Percentiles rank a stretch among this genome's conserved stretches.
Evolutionary conservation across 2,113 vertebrate species (phyloP).

Genomic region (Cygnus atratus): DNA sequence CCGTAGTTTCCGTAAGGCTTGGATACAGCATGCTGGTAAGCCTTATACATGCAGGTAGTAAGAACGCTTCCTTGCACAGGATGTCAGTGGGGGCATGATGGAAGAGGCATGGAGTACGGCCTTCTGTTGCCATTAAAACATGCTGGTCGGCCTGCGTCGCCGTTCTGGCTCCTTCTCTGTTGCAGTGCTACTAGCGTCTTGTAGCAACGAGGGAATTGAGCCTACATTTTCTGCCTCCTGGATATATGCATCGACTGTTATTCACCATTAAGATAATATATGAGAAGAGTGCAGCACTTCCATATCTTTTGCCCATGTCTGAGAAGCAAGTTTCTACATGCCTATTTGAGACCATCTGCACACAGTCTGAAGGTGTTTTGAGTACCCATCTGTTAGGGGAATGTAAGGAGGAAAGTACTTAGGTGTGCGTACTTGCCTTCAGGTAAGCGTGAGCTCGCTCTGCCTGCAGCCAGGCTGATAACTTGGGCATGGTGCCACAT

Average conservation of each 20-base stretch:
- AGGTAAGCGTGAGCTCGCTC: neutral
- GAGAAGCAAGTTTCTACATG: neutral
- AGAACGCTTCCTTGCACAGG: neutral
- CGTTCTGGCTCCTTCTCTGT: neutral
- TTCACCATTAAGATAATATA: neutral
- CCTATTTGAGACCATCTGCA: neutral
- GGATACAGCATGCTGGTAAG: neutral
- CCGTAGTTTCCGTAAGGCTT: neutral
- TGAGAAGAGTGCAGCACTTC: neutral
- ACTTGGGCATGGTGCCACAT: accelerated
- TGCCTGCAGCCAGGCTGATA: neutral
- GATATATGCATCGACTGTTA: neutral
- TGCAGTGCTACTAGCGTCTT: neutral
- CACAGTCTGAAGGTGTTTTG: neutral
- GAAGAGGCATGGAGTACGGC: accelerated
- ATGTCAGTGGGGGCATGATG: neutral
- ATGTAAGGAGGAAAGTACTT: neutral
- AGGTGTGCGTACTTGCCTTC: neutral
- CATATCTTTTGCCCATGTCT: neutral
- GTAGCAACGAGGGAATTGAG: neutral
- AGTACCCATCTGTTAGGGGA: neutral
- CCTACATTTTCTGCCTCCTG: neutral
- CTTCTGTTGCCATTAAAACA: accelerated
- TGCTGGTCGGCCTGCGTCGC: neutral
- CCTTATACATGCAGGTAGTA: accelerated